Base-by-base conservation (phyloP, 2,888 invertebrate species). In the Philhelius pedissequus region DNA sequence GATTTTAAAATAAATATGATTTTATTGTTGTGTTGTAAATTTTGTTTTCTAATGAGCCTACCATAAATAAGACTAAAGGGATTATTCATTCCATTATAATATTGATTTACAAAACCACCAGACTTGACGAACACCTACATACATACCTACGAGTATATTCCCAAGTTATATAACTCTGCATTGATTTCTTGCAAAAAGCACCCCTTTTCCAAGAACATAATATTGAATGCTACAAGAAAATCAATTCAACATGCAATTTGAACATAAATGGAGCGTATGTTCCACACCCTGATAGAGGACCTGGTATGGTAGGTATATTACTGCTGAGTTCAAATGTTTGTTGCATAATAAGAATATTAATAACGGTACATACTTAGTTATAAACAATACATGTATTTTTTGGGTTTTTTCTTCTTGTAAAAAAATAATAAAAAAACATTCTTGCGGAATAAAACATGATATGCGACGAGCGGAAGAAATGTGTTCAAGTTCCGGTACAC, bases 171-270 rank as follows among this genome's bases (percentile, higher is more conserved):
- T 50, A 58, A 62, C 30, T 62, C 13, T 76, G 64, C 50, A 70
- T 76, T 81, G 81, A 76, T 81, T 81, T 74, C 27, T 50, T 18
- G 54, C 32, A 25, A 3, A 64, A 54, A 62, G 38, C 22, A 43
- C 74, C n/a, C 43, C 30, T 52, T 45, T 30, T 22, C 69, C 48
- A 56, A 52, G 60, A 79, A 52, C 58, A 38, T 32, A 66, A 22
- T 48, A 22, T 48, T 6, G 13, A 48, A 22, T 22, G 13, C 48
- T 5, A 25, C 13, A 48, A 11, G 11, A 22, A 11, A 48, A 48
- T 22, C 22, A 22, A 5, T 13, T 48, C 6, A 3, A 22, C 20
- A 20, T 7, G 22, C n/a, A n/a, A n/a, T n/a, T n/a, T 48, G 13
- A 22, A 48, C 9, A 11, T 9, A 11, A 4, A 35, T 13, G 4